phyloP scores from a whole-genome alignment of 2,888 invertebrate genomes.

The Leptopilina myrica region DNA sequence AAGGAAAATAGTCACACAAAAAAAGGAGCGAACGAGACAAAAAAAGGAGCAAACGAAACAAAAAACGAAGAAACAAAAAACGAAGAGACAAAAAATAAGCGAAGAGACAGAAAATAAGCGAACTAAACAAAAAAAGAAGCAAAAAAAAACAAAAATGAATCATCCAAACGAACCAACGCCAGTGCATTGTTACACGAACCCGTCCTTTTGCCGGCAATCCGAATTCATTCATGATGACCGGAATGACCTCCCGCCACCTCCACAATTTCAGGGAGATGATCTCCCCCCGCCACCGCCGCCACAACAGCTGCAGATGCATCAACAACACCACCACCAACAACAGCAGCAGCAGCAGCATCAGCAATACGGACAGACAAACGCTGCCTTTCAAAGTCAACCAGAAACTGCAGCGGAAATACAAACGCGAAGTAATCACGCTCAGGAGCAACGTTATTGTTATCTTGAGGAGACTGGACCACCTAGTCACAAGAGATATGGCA shows the following conservation, averaged over 20 bases:
- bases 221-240: constrained; percentile 79
- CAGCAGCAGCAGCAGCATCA: constrained; percentile 39
- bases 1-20: too few species aligned
- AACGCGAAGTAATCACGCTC: constrained; percentile 12
- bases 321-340: constrained; percentile 44
- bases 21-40: background rate
- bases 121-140: background rate
- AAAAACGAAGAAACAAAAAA: background rate
- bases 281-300: constrained; percentile 57
- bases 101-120: too few species aligned
- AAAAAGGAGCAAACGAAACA: background rate
- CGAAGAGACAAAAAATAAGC: too few species aligned
- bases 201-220: constrained; percentile 88
- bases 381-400: constrained; percentile 64
- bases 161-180: constrained; percentile 58
- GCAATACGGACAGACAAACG: constrained; percentile 67
- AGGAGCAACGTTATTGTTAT: constrained; percentile 66
- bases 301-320: constrained; percentile 50
- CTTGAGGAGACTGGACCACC: constrained; percentile 59
- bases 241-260: constrained; percentile 69
- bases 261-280: constrained; percentile 63
- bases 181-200: constrained; percentile 85
- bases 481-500: constrained; percentile 62
- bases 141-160: constrained; percentile 13
- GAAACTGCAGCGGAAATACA: constrained; percentile 52